These are phyloP conservation scores for Sitophilus oryzae DNA, from an alignment of 1,140 invertebrate genomes.

Conservation along the genomic window DNA sequence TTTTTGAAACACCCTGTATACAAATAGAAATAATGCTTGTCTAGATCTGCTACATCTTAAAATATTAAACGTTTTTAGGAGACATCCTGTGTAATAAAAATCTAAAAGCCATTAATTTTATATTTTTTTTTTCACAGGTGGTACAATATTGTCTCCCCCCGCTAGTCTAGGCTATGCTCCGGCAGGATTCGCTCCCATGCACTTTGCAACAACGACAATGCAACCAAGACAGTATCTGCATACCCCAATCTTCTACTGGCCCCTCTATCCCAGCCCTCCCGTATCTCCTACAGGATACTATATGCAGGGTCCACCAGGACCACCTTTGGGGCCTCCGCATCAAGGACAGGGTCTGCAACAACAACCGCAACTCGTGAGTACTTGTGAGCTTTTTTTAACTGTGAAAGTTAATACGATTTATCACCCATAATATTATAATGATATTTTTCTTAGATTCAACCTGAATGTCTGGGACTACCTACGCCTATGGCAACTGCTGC, in stretches of 20 bases:
- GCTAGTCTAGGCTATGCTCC: conserved; percentile 44
- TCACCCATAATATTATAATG: neutral
- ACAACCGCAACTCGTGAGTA: conserved; percentile 37
- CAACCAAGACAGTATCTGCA: conserved; percentile 46
- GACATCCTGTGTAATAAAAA: too few relatives aligned
- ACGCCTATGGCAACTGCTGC: conserved; percentile 14
- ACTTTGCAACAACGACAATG: conserved; percentile 44
- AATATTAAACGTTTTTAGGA: too few relatives aligned
- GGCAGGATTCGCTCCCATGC: conserved; percentile 40
- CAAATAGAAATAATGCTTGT: too few relatives aligned
- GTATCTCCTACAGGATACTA: conserved; percentile 84
- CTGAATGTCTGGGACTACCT: conserved; percentile 38
- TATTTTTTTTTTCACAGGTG: conserved; percentile 42
- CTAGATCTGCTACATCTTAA: too few relatives aligned
- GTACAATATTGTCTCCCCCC: conserved; percentile 41
- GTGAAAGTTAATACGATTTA: too few relatives aligned
- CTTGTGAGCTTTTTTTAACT: too few relatives aligned
- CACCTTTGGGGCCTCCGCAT: conserved; percentile 27
- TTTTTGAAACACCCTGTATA: too few relatives aligned
- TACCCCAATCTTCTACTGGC: conserved; percentile 74
- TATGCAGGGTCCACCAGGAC: conserved; percentile 49
- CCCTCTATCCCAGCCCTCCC: conserved; percentile 79
- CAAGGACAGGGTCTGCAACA: conserved; percentile 23
- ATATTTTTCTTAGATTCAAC: conserved; percentile 32
- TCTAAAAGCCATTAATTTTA: too few relatives aligned